These are phyloP conservation scores for Helicolenus hilgendorfi DNA, from an alignment of 2,797 vertebrate genomes.

Conservation along the genomic window DNA sequence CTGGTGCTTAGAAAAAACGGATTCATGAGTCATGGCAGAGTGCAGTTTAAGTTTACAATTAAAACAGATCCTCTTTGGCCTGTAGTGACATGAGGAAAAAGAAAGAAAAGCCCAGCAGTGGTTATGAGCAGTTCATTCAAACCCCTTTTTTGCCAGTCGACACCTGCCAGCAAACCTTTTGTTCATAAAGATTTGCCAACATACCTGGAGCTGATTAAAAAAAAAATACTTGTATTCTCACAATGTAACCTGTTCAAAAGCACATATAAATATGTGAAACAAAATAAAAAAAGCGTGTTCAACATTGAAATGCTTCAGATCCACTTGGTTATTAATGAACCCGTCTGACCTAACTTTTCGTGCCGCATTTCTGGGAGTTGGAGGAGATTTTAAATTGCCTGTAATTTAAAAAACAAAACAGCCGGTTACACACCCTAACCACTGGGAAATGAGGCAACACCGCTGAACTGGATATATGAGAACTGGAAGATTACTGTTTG, in stretches of 20 bases:
- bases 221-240: slow-evolving; percentile 55
- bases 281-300: slow-evolving; percentile 70
- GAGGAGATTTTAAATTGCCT: slow-evolving; percentile 33
- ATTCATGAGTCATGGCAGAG: slow-evolving; percentile 47
- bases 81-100: slow-evolving; percentile 48
- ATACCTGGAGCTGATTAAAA: slow-evolving; percentile 2
- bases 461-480: slow-evolving; percentile 36
- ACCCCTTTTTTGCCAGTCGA: slow-evolving; percentile 38
- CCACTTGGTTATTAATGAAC: not conserved
- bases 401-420: slow-evolving; percentile 24
- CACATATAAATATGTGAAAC: slow-evolving; percentile 73
- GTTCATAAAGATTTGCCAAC: slow-evolving; percentile 53
- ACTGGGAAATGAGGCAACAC: slow-evolving; percentile 66
- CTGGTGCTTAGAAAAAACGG: slow-evolving; percentile 32
- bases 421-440: slow-evolving; percentile 62
- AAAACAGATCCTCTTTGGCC: slow-evolving; percentile 30
- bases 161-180: slow-evolving; percentile 65
- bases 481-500: slow-evolving; percentile 49
- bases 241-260: slow-evolving; percentile 78
- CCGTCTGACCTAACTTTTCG: not conserved
- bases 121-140: slow-evolving; percentile 28
- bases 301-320: slow-evolving; percentile 8
- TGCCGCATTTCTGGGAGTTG: slow-evolving; percentile 32
- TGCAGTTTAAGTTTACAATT: slow-evolving; percentile 54
- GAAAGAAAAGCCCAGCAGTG: slow-evolving; percentile 11